phyloP scores from a whole-genome alignment of 2,888 invertebrate genomes.

The Caenorhabditis virilis region DNA sequence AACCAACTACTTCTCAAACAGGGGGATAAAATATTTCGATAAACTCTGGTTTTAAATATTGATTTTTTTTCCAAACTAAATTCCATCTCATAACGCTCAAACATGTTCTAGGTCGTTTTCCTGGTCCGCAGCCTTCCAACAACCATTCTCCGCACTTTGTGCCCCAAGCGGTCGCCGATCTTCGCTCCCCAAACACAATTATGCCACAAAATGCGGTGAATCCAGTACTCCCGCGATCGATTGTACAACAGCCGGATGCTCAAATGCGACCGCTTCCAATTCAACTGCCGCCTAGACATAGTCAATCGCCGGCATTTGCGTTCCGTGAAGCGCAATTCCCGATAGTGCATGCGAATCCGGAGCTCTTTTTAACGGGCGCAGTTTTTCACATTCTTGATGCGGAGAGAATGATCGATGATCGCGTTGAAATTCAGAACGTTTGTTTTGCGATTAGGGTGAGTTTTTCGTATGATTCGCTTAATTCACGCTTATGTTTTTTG shows the following conservation, averaged over 20 bases:
- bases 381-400: slow-evolving; percentile 40
- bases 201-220: slow-evolving; percentile 17
- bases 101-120: slow-evolving; percentile 23
- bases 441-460: slow-evolving; percentile 25
- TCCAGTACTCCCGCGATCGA: slow-evolving; percentile 1
- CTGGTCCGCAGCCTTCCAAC: slow-evolving; percentile 9
- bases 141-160: slow-evolving; percentile 40
- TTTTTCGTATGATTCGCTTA: too few relatives aligned
- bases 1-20: too few relatives aligned
- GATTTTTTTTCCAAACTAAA: too few relatives aligned
- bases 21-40: too few relatives aligned
- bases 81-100: too few relatives aligned
- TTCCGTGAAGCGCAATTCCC: not conserved
- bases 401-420: slow-evolving; percentile 38
- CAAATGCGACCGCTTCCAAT: not conserved
- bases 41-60: too few relatives aligned
- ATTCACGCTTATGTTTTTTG: too few relatives aligned
- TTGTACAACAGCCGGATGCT: not conserved
- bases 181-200: slow-evolving; percentile 38
- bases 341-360: slow-evolving; percentile 16
- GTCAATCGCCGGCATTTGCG: not conserved
- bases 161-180: slow-evolving; percentile 22
- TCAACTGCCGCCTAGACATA: not conserved
- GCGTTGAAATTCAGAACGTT: slow-evolving; percentile 26
- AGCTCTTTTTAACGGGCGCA: slow-evolving; percentile 44